phyloP scores from a whole-genome alignment of 2,888 invertebrate species.

The Hirtodrosophila cameraria region DNA sequence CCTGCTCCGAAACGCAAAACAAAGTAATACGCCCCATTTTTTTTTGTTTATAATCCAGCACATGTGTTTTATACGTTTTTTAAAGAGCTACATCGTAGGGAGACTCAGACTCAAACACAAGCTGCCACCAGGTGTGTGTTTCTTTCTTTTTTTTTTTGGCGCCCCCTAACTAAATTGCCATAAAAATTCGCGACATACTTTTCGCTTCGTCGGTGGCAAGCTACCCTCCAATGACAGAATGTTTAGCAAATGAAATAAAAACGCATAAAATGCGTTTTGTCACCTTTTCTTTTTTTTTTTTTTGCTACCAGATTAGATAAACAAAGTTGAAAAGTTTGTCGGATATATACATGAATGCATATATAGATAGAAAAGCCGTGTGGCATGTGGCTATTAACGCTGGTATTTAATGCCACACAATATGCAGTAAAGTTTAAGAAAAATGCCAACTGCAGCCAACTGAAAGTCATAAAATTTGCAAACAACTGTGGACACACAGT shows the following conservation, averaged over 20 bases:
- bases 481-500: conserved; percentile 32
- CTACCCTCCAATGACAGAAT: background rate
- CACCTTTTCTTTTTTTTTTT: conserved; percentile 19
- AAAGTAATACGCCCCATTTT: conserved; percentile 47
- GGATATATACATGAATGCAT: conserved; percentile 5
- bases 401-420: conserved; percentile 39
- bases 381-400: conserved; percentile 21
- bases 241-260: conserved; percentile 62
- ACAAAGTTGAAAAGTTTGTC: conserved; percentile 49
- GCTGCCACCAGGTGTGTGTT: conserved; percentile 26
- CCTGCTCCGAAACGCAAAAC: conserved; percentile 41
- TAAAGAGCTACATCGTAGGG: conserved; percentile 9
- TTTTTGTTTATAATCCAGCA: conserved; percentile 56
- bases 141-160: background rate
- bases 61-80: conserved; percentile 66
- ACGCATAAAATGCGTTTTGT: conserved; percentile 64
- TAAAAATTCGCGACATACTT: conserved; percentile 62
- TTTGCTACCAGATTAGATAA: conserved; percentile 67
- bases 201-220: no score
- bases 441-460: conserved; percentile 57
- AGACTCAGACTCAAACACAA: background rate
- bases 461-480: conserved; percentile 69
- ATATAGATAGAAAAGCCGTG: background rate
- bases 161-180: conserved; percentile 19
- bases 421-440: conserved; percentile 49